Base-by-base conservation (phyloP, 2,888 invertebrate genomes). In the Leucophenga maculata region DNA sequence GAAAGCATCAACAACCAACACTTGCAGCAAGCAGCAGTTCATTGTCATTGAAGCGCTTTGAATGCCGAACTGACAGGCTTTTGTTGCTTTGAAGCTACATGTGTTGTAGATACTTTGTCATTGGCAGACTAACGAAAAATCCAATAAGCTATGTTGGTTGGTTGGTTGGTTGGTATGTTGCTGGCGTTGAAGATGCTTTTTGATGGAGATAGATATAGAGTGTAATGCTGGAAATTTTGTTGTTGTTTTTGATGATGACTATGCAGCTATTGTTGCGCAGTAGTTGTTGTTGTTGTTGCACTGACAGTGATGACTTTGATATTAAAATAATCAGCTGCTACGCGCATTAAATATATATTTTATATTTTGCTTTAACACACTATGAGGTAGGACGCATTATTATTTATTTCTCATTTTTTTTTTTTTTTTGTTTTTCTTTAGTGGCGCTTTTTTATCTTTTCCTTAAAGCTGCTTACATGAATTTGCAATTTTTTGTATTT, bases 321-420 rank as follows among this genome's bases (percentile, higher is more conserved):
- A 57, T 57, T 57, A 57, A 31, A 32, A 57, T 57, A 57, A 57
- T 57, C 57, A 57, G 11, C 1, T 57, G 31, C 57, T 57, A 57
- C 57, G 57, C 26, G 57, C 55, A 20, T 55, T 55, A 13, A 55
- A 22, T 13, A 22, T 13, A 22, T 22, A 55, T 55, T 59, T 26
- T 50, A 50, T 26, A 4, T 26, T 26, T 2, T 26, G 4, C 39
- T 9, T 39, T 9, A 39, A 39, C 39, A 6, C 1, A 11, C 39
- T 39, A 11, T 39, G 39, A 39, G 39, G 8, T 39, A 39, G 39
- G 39, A 39, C 39, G 39, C 39, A 31, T 18, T 18, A 60, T 72
- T 74, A 72, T 65, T 54, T 67, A 74, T 71, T 62, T 54, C 71
- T 74, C 64, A 71, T 74, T 71, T 74, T 71, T 74, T 73, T 57